Base-by-base conservation (phyloP, 2,797 vertebrate species). In the Chloroceryle amazona region DNA sequence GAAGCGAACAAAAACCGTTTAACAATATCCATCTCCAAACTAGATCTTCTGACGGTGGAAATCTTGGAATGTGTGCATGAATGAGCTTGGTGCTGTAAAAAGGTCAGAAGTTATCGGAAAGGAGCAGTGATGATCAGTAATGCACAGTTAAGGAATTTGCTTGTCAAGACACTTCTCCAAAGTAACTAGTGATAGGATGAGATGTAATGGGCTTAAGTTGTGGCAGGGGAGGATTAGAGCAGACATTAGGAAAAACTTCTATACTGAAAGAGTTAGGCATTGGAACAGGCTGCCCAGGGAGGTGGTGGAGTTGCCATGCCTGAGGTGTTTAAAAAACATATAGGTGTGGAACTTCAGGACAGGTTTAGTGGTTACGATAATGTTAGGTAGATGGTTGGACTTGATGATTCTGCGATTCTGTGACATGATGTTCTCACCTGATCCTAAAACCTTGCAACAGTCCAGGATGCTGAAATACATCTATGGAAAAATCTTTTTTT, bases 1-100 rank as follows among this genome's bases (percentile, higher is more conserved):
- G 13, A 46, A 68, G 54, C 10, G 57, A 63, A 52, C 26, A 42
- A 21, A 67, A 47, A 39, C 13, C 3, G 5, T 78, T 72, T 60
- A 42, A 23, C 18, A 47, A 6, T 26, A 54, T 35, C 37, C 12
- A 5, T 72, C 15, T 78, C 41, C 31, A 85, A 19, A 49, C 18
- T 0, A 44, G 42, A 21, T 75, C 13, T 52, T 55, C 18, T 57
- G 37, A 13, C 21, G 37, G 13, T 42, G 35, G 10, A 17, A 44
- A 13, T 74, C 49, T 31, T 44, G 52, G 33, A 62, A 46, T 1
- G 0, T 0, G 0, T 26, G 13, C 10, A 11, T 47, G 37, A 51
- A 31, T 39, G 23, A 54, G 25, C 39, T 75, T n/a, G 21, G 10
- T 86, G 33, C 37, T 85, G 37, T 82, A 49, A 70, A 46, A 71